These are phyloP conservation scores for Anarrhichthys ocellatus DNA, from an alignment of 2,113 vertebrate species.

Conservation along the genomic window DNA sequence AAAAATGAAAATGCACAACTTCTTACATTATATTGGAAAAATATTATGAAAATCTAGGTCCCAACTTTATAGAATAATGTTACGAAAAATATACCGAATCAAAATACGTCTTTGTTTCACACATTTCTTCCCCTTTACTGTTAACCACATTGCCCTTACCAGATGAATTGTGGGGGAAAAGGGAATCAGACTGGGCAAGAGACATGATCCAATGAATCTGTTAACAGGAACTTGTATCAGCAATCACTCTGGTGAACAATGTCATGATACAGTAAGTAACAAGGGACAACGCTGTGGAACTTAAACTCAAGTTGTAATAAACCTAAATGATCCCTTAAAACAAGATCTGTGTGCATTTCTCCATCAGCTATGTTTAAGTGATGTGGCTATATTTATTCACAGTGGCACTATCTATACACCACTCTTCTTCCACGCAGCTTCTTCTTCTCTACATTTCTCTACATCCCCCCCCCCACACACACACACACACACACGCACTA, in stretches of 20 bases:
- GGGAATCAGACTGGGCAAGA: background rate
- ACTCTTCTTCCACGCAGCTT: background rate
- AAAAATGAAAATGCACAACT: background rate
- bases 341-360: background rate
- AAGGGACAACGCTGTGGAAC: background rate
- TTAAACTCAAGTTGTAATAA: background rate
- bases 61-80: background rate
- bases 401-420: conserved; percentile 5
- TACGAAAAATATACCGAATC: background rate
- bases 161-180: background rate
- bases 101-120: background rate
- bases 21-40: background rate
- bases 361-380: background rate
- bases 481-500: background rate
- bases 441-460: conserved; percentile 4
- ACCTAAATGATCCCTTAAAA: background rate
- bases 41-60: background rate
- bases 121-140: background rate
- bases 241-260: background rate
- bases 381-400: conserved; percentile 23
- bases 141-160: background rate
- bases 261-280: background rate
- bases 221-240: background rate
- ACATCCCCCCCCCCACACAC: background rate
- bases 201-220: background rate